These are phyloP conservation scores for Menidia menidia DNA, from an alignment of 2,797 vertebrate species.

Conservation along the genomic window DNA sequence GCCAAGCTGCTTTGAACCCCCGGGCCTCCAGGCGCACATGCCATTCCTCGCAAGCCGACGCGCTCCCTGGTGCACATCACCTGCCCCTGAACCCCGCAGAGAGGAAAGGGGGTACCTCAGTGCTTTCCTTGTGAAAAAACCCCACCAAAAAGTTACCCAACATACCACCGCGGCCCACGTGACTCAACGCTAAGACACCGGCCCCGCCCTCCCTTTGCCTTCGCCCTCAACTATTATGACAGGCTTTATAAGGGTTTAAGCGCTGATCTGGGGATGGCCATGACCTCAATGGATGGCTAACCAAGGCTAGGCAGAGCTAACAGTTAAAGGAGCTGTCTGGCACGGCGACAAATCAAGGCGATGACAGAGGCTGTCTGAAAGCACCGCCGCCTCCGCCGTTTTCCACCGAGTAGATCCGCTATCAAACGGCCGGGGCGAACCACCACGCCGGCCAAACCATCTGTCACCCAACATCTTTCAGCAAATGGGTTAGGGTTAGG, in stretches of 20 bases:
- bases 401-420: slow-evolving; percentile 68
- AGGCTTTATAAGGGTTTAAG: slow-evolving; percentile 81
- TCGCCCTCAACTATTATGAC: slow-evolving; percentile 65
- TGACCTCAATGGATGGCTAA: slow-evolving; percentile 69
- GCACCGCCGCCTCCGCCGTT: slow-evolving; percentile 51
- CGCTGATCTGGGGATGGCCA: slow-evolving; percentile 66
- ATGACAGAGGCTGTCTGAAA: slow-evolving; percentile 78
- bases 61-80: slow-evolving; percentile 75
- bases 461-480: slow-evolving; percentile 69
- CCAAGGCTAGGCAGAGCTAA: slow-evolving; percentile 69
- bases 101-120: slow-evolving; percentile 67
- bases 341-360: slow-evolving; percentile 62
- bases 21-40: slow-evolving; percentile 71
- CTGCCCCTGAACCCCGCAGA: slow-evolving; percentile 68
- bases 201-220: slow-evolving; percentile 44
- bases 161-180: slow-evolving; percentile 12
- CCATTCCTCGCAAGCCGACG: slow-evolving; percentile 82
- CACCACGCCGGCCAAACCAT: slow-evolving; percentile 47
- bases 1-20: slow-evolving; percentile 84
- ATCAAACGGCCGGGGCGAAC: slow-evolving; percentile 51
- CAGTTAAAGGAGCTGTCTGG: slow-evolving; percentile 74
- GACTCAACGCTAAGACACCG: slow-evolving; percentile 65
- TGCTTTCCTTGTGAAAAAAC: slow-evolving; percentile 58
- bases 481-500: slow-evolving; percentile 4
- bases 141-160: slow-evolving; percentile 29